Percentiles rank a stretch among this genome's conserved stretches.
phyloP scores from a whole-genome alignment of 2,888 invertebrate species.

The Mythimna vitellina region DNA sequence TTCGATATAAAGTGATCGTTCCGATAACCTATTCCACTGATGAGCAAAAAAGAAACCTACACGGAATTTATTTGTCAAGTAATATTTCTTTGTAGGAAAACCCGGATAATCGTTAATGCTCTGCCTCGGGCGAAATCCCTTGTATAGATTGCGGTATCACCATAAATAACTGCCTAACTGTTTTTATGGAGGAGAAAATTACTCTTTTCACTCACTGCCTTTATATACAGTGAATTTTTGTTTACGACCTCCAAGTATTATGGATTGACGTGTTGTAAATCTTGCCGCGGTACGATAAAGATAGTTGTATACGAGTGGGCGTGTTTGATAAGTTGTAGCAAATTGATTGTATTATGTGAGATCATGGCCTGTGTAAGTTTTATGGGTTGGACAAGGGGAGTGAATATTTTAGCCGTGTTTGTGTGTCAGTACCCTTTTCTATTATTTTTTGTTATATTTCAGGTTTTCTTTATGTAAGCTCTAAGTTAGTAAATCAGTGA shows the following conservation, averaged over 20 bases:
- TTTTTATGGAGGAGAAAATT: slow-evolving; percentile 89
- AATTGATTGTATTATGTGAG: slow-evolving; percentile 56
- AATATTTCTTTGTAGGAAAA: slow-evolving; percentile 86
- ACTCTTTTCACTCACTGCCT: slow-evolving; percentile 86
- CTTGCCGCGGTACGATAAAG: slow-evolving; percentile 55
- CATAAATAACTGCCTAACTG: slow-evolving; percentile 89
- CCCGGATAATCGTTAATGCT: slow-evolving; percentile 88
- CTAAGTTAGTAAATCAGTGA: neutral
- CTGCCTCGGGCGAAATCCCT: slow-evolving; percentile 86
- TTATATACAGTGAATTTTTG: slow-evolving; percentile 82
- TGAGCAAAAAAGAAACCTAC: slow-evolving; percentile 80
- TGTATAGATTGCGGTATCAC: slow-evolving; percentile 89
- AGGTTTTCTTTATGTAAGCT: neutral
- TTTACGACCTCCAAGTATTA: slow-evolving; percentile 75
- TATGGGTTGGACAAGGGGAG: slow-evolving; percentile 29
- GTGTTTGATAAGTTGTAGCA: slow-evolving; percentile 60
- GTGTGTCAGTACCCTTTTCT: neutral
- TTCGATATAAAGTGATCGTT: slow-evolving; percentile 59
- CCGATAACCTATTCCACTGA: slow-evolving; percentile 65
- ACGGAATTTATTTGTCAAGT: slow-evolving; percentile 86
- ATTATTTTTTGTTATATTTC: neutral
- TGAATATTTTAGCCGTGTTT: slow-evolving; percentile 35
- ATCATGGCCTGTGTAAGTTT: slow-evolving; percentile 46
- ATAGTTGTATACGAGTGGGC: slow-evolving; percentile 63
- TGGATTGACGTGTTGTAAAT: slow-evolving; percentile 66